Conservation (phyloP, 2,797 vertebrate genomes). For the Neoniphon sammara region DNA sequence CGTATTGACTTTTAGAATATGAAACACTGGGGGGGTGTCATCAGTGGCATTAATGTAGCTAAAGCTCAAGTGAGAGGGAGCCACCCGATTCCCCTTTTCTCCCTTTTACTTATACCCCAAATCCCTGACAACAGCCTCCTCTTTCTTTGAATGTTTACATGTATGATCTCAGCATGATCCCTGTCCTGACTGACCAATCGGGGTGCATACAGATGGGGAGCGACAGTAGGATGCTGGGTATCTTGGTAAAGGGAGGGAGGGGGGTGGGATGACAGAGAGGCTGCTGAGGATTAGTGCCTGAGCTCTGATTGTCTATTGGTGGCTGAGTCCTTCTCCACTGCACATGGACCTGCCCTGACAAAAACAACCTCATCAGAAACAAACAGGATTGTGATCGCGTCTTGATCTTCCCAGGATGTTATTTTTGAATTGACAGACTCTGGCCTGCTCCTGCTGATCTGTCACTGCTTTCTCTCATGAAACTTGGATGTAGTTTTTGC, state of each 20-base stretch:
- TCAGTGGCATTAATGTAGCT: conserved; percentile 10
- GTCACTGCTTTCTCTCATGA: neutral
- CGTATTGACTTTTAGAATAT: neutral
- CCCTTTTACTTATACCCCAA: conserved; percentile 31
- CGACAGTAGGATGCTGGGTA: conserved; percentile 57
- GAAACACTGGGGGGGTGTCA: conserved; percentile 17
- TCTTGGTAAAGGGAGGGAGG: conserved; percentile 23
- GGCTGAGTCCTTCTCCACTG: conserved; percentile 35
- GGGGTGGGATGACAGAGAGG: conserved; percentile 37
- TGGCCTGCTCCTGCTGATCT: neutral
- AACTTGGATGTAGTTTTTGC: conserved; percentile 23
- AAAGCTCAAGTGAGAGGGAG: conserved; percentile 23
- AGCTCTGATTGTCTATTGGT: conserved; percentile 73
- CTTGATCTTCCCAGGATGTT: conserved; percentile 20
- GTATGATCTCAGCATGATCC: conserved; percentile 50
- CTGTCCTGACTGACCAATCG: conserved; percentile 59
- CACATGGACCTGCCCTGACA: conserved; percentile 44
- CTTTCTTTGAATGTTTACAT: conserved; percentile 58
- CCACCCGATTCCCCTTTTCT: neutral
- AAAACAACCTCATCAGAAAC: conserved; percentile 68
- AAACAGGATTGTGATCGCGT: conserved; percentile 36
- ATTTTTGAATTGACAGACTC: conserved; percentile 21
- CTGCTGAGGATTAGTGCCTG: conserved; percentile 76
- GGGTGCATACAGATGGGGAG: conserved; percentile 42
- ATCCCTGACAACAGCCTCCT: conserved; percentile 63